Conservation (phyloP, 2,888 invertebrate species). For the Choreutis nemorana region DNA sequence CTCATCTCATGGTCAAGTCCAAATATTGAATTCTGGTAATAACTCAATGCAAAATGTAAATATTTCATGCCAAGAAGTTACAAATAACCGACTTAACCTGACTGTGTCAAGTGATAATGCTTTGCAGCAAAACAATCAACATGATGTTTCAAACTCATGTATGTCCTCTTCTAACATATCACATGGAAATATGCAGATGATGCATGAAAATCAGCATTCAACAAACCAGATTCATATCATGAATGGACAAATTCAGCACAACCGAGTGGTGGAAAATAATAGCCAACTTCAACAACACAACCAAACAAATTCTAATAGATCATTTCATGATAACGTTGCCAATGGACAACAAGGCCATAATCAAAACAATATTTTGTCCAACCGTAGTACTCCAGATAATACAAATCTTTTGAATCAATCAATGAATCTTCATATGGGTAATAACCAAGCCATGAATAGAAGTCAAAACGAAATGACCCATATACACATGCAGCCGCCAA, state of each 20-base stretch:
- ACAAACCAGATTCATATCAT: constrained; percentile 57
- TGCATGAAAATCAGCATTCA: constrained; percentile 37
- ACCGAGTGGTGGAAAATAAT: constrained; percentile 38
- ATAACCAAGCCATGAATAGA: constrained; percentile 39
- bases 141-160: constrained; percentile 32
- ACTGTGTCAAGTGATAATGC: constrained; percentile 33
- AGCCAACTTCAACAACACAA: constrained; percentile 44
- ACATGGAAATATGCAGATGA: constrained; percentile 49
- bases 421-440: constrained; percentile 45
- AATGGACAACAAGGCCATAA: constrained; percentile 37
- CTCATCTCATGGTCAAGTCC: constrained; percentile 41
- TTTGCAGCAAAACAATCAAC: constrained; percentile 35
- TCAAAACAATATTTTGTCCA: constrained; percentile 38
- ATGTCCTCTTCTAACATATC: constrained; percentile 37
- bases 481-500: constrained; percentile 52
- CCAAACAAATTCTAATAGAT: constrained; percentile 32
- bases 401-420: constrained; percentile 44
- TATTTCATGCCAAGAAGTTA: constrained; percentile 47
- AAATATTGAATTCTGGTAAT: constrained; percentile 48
- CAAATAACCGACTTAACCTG: constrained; percentile 41
- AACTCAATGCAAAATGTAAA: constrained; percentile 48
- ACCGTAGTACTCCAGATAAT: constrained; percentile 42
- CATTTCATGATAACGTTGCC: constrained; percentile 47
- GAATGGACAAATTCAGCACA: constrained; percentile 58
- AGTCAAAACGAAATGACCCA: constrained; percentile 48